Conservation (phyloP, 2,888 invertebrate species). For the Luffia ferchaultella region DNA sequence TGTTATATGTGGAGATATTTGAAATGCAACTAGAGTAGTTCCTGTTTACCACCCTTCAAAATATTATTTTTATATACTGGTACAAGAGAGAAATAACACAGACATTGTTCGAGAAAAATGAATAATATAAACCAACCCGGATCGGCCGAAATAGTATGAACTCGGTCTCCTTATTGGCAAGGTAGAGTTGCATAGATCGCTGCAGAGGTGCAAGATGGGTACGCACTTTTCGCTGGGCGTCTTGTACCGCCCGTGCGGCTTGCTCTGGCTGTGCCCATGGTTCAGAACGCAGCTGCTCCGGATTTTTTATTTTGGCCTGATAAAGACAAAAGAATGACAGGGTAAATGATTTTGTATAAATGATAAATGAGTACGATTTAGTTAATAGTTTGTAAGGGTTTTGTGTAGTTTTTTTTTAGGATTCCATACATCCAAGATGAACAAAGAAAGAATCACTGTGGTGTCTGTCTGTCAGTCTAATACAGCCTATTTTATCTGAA, state of each 20-base stretch:
- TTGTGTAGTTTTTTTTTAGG: too few relatives aligned
- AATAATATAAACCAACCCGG: conserved; percentile 64
- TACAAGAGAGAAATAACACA: too few relatives aligned
- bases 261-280: conserved; percentile 73
- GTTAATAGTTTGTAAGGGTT: too few relatives aligned
- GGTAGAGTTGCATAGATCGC: conserved; percentile 91
- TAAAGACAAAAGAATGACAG: conserved; percentile 18
- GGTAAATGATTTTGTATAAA: conserved; percentile 36
- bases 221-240: conserved; percentile 82
- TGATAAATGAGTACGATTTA: too few relatives aligned
- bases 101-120: conserved; percentile 78
- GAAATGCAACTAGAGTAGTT: too few relatives aligned
- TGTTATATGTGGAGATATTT: too few relatives aligned
- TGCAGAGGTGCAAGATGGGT: conserved; percentile 81
- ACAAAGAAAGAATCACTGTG: too few relatives aligned
- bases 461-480: too few relatives aligned
- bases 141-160: conserved; percentile 96
- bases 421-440: too few relatives aligned
- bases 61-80: too few relatives aligned
- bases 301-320: background rate
- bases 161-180: conserved; percentile 97
- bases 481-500: too few relatives aligned
- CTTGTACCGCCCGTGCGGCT: conserved; percentile 76
- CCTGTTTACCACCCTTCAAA: too few relatives aligned
- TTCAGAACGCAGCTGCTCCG: conserved; percentile 36